Evolutionary conservation across 2,113 vertebrate genomes (phyloP).

Genomic region (Chloebia gouldiae): DNA sequence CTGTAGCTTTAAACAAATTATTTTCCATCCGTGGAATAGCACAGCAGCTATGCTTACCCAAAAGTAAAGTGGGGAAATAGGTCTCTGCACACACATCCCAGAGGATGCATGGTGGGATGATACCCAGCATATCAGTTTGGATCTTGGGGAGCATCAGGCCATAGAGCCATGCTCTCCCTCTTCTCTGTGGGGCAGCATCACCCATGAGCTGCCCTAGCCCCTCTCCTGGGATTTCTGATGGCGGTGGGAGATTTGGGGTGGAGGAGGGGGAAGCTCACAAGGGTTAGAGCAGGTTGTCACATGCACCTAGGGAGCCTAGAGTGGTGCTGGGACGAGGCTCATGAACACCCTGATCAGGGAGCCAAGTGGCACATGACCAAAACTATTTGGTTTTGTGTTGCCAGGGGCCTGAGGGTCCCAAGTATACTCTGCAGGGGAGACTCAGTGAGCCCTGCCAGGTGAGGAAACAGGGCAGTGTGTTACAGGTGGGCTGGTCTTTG

Average conservation of each 20-base stretch:
- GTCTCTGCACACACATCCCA: neutral
- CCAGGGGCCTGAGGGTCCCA: neutral
- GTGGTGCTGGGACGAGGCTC: accelerated
- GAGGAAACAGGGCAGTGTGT: neutral
- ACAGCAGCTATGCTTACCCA: neutral
- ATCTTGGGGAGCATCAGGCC: neutral
- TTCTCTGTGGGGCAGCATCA: neutral
- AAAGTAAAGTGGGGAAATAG: neutral
- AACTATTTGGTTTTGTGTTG: neutral
- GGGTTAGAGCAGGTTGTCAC: neutral
- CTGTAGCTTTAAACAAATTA: neutral
- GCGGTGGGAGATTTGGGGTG: neutral
- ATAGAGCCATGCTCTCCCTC: neutral
- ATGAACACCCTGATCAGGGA: neutral
- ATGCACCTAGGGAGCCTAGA: accelerated
- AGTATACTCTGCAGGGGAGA: neutral
- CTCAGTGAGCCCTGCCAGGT: neutral
- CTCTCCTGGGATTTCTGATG: neutral
- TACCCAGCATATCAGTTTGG: neutral
- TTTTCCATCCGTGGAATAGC: neutral
- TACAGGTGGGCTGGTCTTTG: neutral
- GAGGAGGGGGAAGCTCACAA: neutral
- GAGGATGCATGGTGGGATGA: accelerated
- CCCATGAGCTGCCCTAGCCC: neutral
- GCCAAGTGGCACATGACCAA: neutral